Evolutionary conservation across 2,113 vertebrate genomes (phyloP).

Genomic region (Gasterosteus nipponicus): DNA sequence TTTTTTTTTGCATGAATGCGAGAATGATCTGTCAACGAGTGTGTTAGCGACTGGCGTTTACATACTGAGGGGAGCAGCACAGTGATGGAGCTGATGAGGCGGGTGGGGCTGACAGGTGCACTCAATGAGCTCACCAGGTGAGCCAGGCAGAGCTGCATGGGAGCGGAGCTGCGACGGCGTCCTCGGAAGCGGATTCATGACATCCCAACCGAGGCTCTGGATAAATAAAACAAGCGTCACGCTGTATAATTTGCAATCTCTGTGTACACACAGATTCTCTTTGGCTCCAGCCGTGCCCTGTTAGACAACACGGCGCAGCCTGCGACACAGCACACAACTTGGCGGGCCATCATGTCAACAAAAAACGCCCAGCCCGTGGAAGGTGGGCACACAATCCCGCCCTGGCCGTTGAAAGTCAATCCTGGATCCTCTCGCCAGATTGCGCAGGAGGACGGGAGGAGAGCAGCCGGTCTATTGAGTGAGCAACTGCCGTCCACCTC

Average conservation of each 20-base stretch:
- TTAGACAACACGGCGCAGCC: constrained; percentile 51
- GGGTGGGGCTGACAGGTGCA: too few relatives aligned
- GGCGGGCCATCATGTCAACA: constrained; percentile 41
- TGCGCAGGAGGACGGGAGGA: constrained; percentile 32
- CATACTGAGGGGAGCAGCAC: too few relatives aligned
- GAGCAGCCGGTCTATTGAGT: constrained; percentile 51
- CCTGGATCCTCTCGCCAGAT: constrained; percentile 31
- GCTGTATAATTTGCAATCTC: constrained; percentile 15
- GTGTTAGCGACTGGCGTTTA: too few relatives aligned
- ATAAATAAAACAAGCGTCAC: constrained; percentile 25
- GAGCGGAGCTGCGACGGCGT: too few relatives aligned
- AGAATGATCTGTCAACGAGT: too few relatives aligned
- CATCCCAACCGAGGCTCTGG: not conserved
- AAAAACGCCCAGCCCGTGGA: constrained; percentile 32
- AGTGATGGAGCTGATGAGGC: too few relatives aligned
- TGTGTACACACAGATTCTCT: constrained; percentile 22
- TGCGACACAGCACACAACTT: constrained; percentile 14
- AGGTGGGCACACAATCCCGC: constrained; percentile 15
- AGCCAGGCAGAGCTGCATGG: too few relatives aligned
- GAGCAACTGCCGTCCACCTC: constrained; percentile 6
- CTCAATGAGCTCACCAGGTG: too few relatives aligned
- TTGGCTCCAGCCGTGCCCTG: constrained; percentile 48
- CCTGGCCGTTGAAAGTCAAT: constrained; percentile 32
- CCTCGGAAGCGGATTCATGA: too few relatives aligned
- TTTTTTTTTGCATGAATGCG: too few relatives aligned